Percentiles rank a stretch among this genome's conserved stretches.
Conservation (phyloP, 2,888 invertebrate species). For the Notodonta dromedarius region DNA sequence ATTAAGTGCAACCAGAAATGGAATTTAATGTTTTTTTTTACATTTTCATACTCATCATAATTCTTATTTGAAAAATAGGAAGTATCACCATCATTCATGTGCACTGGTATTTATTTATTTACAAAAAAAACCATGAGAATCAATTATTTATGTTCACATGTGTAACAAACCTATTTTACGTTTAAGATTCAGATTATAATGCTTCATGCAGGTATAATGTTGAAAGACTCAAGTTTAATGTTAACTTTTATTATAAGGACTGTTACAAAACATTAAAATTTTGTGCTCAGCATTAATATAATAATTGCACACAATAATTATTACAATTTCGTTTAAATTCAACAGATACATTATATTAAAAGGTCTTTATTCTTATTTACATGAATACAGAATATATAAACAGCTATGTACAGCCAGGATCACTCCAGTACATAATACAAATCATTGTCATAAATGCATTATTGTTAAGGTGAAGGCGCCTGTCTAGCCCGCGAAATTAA, state of each 20-base stretch:
- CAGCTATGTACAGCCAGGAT: slow-evolving; percentile 56
- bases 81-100: no score
- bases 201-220: slow-evolving; percentile 42
- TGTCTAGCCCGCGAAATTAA: no score
- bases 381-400: slow-evolving; percentile 49
- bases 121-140: no score
- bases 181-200: slow-evolving; percentile 41
- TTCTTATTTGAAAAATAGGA: slow-evolving; percentile 8
- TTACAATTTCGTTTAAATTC: slow-evolving; percentile 23
- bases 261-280: slow-evolving; percentile 61
- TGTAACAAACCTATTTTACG: no score
- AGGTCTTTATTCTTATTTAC: slow-evolving; percentile 53
- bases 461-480: no score
- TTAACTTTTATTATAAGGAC: slow-evolving; percentile 59
- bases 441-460: slow-evolving; percentile 50
- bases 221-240: slow-evolving; percentile 46
- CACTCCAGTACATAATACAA: slow-evolving; percentile 37
- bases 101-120: no score
- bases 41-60: slow-evolving; percentile 15
- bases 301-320: slow-evolving; percentile 39
- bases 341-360: slow-evolving; percentile 35
- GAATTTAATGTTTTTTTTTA: not conserved
- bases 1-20: not conserved
- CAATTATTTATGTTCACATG: no score
- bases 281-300: slow-evolving; percentile 61